Conservation (phyloP, 1,140 invertebrate species). For the Asbolus verrucosus region DNA sequence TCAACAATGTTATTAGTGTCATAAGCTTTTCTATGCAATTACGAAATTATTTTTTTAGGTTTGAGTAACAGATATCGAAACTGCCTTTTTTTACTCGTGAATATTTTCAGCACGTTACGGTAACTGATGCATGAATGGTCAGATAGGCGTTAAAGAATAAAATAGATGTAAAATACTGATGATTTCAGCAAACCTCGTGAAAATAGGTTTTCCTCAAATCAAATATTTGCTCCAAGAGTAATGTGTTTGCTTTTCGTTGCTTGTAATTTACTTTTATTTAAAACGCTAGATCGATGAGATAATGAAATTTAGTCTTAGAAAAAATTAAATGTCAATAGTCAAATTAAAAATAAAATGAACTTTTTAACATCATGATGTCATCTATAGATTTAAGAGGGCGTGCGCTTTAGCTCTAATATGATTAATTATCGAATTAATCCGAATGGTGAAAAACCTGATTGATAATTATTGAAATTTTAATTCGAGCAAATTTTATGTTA, state of each 20-base stretch:
- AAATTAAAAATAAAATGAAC: constrained; percentile 20
- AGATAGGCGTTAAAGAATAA: constrained; percentile 39
- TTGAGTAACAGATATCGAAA: constrained; percentile 10
- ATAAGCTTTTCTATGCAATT: constrained; percentile 20
- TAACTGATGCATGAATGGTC: constrained; percentile 41
- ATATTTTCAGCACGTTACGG: constrained; percentile 7
- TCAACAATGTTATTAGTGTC: constrained; percentile 29
- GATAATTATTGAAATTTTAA: constrained; percentile 19
- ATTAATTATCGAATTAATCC: constrained; percentile 13
- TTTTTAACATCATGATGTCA: neutral
- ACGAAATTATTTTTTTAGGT: constrained; percentile 27
- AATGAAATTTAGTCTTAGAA: constrained; percentile 17
- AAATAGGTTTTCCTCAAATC: constrained; percentile 39
- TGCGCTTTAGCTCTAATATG: constrained; percentile 4
- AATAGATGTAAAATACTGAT: constrained; percentile 41
- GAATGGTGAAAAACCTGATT: neutral
- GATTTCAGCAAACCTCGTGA: constrained; percentile 35
- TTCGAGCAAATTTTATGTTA: constrained; percentile 2
- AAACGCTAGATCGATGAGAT: constrained; percentile 10
- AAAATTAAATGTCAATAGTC: neutral
- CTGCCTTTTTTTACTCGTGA: constrained; percentile 24
- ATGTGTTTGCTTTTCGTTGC: constrained; percentile 30
- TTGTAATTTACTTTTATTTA: constrained; percentile 39
- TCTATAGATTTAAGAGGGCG: constrained; percentile 1
- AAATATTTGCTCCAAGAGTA: constrained; percentile 33